phyloP scores from a whole-genome alignment of 2,113 vertebrate genomes.

The Phyllostomus hastatus region DNA sequence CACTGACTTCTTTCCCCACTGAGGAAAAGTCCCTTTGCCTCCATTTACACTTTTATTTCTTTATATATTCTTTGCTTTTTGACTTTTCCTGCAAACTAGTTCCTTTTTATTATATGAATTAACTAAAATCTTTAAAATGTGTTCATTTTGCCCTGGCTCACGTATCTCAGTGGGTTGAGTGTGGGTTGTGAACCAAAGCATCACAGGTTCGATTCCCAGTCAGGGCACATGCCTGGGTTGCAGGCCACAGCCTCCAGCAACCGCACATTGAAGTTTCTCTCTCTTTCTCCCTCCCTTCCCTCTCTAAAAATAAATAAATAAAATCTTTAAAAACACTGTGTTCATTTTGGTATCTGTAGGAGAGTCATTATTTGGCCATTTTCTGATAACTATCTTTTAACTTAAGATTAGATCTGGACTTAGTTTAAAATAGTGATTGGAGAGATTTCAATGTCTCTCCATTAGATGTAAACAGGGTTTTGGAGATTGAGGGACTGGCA shows the following conservation, averaged over 20 bases:
- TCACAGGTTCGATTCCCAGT: too few species aligned
- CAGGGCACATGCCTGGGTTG: too few species aligned
- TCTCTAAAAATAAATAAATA: not conserved
- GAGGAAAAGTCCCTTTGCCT: not conserved
- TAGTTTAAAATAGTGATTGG: not conserved
- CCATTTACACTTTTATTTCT: not conserved
- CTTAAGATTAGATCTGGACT: not conserved
- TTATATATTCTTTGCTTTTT: not conserved
- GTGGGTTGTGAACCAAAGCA: too few species aligned
- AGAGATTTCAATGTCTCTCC: not conserved
- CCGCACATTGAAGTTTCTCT: too few species aligned
- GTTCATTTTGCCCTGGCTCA: not conserved
- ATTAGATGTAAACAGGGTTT: not conserved
- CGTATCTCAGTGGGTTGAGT: too few species aligned
- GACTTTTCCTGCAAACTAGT: not conserved
- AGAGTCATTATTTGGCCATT: not conserved
- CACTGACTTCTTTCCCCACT: not conserved
- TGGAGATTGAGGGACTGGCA: not conserved
- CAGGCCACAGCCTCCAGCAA: too few species aligned
- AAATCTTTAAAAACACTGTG: not conserved
- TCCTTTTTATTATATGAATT: not conserved
- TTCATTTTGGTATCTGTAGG: not conserved
- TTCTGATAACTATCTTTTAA: not conserved
- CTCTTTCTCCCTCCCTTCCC: too few species aligned
- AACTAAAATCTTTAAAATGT: not conserved